Conservation (phyloP, 2,113 vertebrate genomes). For the Campylomormyrus numenius region DNA sequence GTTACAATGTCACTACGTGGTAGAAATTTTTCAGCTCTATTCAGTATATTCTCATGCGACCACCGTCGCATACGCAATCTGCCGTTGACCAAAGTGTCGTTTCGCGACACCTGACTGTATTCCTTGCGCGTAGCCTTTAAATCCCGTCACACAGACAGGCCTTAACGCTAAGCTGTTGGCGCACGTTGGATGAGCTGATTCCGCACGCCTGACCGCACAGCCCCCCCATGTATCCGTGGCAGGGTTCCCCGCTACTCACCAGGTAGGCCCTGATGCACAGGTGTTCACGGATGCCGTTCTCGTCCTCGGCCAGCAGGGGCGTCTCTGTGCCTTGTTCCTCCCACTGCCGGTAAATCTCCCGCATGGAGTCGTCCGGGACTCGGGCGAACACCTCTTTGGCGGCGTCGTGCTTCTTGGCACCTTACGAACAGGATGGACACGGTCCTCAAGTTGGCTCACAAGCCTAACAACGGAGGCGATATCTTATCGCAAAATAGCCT, state of each 20-base stretch:
- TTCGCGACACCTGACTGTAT: not conserved
- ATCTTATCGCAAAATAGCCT: not conserved
- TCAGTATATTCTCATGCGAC: not conserved
- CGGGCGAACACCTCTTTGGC: constrained; percentile 91
- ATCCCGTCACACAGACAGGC: not conserved
- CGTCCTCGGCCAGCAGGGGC: constrained; percentile 79
- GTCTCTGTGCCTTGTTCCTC: constrained; percentile 72
- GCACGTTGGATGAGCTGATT: not conserved
- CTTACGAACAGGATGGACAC: constrained; percentile 46
- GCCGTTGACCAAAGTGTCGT: not conserved
- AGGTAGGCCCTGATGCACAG: constrained; percentile 90
- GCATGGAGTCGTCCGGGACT: constrained; percentile 90
- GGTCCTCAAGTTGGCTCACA: not conserved
- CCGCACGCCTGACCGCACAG: not conserved
- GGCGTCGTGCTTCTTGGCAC: constrained; percentile 88
- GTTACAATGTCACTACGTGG: not conserved
- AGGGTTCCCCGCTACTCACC: constrained; percentile 59
- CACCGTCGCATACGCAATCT: not conserved
- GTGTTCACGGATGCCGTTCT: constrained; percentile 90
- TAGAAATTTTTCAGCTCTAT: not conserved
- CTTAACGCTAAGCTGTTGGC: not conserved
- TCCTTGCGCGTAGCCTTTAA: not conserved
- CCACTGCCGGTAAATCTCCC: constrained; percentile 86
- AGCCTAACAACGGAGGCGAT: not conserved
- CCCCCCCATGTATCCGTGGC: not conserved